Evolutionary conservation across 2,113 vertebrate species (phyloP).

Genomic region (Gymnorhina tibicen): DNA sequence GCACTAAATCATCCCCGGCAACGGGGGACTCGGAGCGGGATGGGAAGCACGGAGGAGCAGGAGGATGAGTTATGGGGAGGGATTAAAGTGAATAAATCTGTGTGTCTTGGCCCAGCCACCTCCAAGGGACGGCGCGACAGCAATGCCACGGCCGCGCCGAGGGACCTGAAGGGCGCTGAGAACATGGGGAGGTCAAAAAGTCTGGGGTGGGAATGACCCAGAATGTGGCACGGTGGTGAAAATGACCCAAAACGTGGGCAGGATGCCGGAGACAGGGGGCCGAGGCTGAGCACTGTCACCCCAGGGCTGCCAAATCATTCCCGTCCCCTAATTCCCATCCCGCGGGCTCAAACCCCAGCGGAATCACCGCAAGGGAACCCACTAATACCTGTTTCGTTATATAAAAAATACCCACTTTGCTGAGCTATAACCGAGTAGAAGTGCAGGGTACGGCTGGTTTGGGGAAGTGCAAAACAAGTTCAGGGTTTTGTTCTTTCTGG

Average conservation of each 20-base stretch:
- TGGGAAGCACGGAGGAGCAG: background rate
- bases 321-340: background rate
- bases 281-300: accelerated
- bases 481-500: background rate
- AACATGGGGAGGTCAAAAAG: background rate
- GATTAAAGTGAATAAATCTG: background rate
- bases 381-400: accelerated
- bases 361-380: background rate
- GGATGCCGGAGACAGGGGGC: background rate
- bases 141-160: accelerated
- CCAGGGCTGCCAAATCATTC: background rate
- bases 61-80: background rate
- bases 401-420: background rate
- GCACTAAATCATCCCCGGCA: background rate
- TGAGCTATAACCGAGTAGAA: accelerated
- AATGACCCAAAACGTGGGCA: background rate
- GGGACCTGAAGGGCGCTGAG: background rate
- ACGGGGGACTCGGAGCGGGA: background rate
- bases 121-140: background rate
- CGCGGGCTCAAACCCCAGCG: accelerated
- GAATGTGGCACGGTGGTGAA: background rate
- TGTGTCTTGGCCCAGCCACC: background rate
- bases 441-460: accelerated
- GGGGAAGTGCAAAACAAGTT: background rate
- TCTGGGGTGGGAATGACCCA: background rate